Evolutionary conservation across 2,797 vertebrate genomes (phyloP).

Genomic region (Coregonus suidteri): DNA sequence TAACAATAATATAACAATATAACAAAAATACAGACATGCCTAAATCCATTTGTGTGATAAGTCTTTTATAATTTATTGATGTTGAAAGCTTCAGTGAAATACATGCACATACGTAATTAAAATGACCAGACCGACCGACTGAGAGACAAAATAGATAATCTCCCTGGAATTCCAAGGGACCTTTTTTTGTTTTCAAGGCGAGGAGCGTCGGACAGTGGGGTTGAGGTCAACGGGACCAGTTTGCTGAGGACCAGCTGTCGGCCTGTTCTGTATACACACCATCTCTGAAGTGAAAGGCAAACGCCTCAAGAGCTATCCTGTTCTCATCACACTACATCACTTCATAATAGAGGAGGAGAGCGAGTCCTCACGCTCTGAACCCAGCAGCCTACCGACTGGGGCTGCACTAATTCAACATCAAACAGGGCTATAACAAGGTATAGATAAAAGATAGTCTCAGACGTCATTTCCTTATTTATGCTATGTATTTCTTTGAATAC

Average conservation of each 20-base stretch:
- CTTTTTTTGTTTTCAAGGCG: constrained; percentile 65
- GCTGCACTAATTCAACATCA: constrained; percentile 57
- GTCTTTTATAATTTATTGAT: neutral
- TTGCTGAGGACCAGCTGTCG: constrained; percentile 80
- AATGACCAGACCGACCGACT: constrained; percentile 48
- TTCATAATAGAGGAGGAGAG: constrained; percentile 55
- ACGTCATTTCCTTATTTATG: constrained; percentile 56
- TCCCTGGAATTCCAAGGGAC: constrained; percentile 72
- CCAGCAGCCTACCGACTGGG: constrained; percentile 34
- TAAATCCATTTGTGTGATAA: neutral
- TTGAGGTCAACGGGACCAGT: constrained; percentile 78
- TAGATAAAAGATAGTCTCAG: constrained; percentile 56
- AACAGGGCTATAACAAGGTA: constrained; percentile 46
- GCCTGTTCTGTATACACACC: constrained; percentile 74
- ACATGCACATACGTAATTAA: constrained; percentile 12
- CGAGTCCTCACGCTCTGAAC: constrained; percentile 53
- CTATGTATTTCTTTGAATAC: neutral
- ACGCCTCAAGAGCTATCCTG: constrained; percentile 71
- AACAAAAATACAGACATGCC: neutral
- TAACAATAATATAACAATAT: neutral
- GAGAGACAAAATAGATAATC: constrained; percentile 74
- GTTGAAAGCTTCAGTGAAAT: neutral
- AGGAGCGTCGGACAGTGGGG: constrained; percentile 75
- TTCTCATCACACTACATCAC: constrained; percentile 69
- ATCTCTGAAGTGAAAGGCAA: constrained; percentile 74